Conservation (phyloP, 1,140 invertebrate species). For the Halesus radiatus region DNA sequence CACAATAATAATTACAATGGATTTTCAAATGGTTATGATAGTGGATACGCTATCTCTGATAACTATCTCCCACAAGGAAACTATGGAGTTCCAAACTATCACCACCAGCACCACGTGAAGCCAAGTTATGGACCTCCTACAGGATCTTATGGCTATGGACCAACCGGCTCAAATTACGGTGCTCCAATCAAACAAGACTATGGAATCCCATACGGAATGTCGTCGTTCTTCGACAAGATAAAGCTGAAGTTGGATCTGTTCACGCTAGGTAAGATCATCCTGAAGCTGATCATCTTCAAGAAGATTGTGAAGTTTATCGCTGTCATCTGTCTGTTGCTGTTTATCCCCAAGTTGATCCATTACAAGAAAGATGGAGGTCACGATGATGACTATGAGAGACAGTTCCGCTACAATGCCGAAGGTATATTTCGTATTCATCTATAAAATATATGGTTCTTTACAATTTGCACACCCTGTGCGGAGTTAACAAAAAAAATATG, state of each 20-base stretch:
- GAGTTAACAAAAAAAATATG: too few relatives aligned
- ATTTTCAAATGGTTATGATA: slow-evolving; percentile 43
- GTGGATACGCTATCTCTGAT: neutral
- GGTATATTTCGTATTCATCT: slow-evolving; percentile 1
- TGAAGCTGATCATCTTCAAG: slow-evolving; percentile 83
- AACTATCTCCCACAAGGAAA: slow-evolving; percentile 52
- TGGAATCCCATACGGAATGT: slow-evolving; percentile 70
- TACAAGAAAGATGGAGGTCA: slow-evolving; percentile 64
- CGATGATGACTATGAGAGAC: slow-evolving; percentile 53
- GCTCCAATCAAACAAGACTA: slow-evolving; percentile 65
- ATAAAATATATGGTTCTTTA: too few relatives aligned
- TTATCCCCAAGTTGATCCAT: slow-evolving; percentile 78
- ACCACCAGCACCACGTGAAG: slow-evolving; percentile 63
- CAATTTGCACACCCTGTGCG: too few relatives aligned
- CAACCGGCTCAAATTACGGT: slow-evolving; percentile 68
- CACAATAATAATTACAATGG: slow-evolving; percentile 28
- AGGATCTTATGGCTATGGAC: slow-evolving; percentile 63
- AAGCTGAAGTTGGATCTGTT: slow-evolving; percentile 79
- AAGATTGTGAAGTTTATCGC: slow-evolving; percentile 84
- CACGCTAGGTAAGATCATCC: slow-evolving; percentile 79
- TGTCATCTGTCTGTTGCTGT: slow-evolving; percentile 79
- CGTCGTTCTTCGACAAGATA: slow-evolving; percentile 72
- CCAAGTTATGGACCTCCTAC: slow-evolving; percentile 59
- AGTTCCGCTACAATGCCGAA: slow-evolving; percentile 5
- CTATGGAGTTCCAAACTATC: slow-evolving; percentile 23